A percentile compares a stretch with the other conserved stretches of the same genome.
phyloP scores from a whole-genome alignment of 2,113 vertebrate species.

The Nibea coibor region DNA sequence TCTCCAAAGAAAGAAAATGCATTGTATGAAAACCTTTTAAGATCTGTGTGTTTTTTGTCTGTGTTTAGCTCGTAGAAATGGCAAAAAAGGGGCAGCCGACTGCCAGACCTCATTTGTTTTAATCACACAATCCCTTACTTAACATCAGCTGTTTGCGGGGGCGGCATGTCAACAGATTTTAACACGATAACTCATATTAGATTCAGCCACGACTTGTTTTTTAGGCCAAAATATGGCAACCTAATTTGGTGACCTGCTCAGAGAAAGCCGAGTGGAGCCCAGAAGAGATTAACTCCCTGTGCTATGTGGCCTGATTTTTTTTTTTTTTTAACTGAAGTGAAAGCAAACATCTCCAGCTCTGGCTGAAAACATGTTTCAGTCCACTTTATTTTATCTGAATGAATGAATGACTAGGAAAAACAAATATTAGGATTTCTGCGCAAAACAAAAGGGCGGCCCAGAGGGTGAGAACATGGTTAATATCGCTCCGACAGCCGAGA shows the following conservation, averaged over 20 bases:
- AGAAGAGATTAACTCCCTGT: constrained; percentile 48
- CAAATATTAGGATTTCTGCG: constrained; percentile 53
- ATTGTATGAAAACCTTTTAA: constrained; percentile 3
- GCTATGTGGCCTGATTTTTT: constrained; percentile 40
- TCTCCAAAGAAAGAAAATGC: constrained; percentile 8
- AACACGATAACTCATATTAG: constrained; percentile 4
- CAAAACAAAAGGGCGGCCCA: constrained; percentile 36
- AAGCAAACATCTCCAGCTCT: constrained; percentile 52
- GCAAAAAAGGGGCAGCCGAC: background rate
- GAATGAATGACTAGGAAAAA: constrained; percentile 26
- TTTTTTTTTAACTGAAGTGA: constrained; percentile 42
- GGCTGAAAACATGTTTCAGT: constrained; percentile 9
- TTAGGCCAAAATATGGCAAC: constrained; percentile 44
- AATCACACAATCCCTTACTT: constrained; percentile 1
- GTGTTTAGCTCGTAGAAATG: background rate
- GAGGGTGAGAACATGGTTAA: constrained; percentile 6
- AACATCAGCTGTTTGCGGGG: background rate
- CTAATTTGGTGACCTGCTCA: constrained; percentile 55
- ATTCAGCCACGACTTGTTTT: constrained; percentile 12
- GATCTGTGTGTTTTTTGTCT: constrained; percentile 28
- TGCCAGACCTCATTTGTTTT: background rate
- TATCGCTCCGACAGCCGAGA: constrained; percentile 21
- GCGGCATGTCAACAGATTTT: constrained; percentile 17
- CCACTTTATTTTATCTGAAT: constrained; percentile 43
- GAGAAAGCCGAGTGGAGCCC: constrained; percentile 56